Base-by-base conservation (phyloP, 2,113 vertebrate species). In the Heterocephalus glaber region DNA sequence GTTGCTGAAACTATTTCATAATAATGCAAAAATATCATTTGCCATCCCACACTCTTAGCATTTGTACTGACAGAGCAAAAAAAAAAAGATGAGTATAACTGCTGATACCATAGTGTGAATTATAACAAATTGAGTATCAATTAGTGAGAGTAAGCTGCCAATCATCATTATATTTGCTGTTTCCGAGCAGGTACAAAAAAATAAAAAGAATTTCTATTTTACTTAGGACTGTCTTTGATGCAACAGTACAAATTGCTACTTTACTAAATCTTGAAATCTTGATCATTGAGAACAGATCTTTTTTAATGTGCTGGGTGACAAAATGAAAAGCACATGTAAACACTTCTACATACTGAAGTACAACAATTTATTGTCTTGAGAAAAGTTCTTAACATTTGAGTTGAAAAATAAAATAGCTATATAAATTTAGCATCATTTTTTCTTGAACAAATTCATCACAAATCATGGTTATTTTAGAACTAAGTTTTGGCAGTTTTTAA, bases 201-300 rank as follows among this genome's bases (percentile, higher is more conserved):
- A 56, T 12, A 68, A 94, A 95, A 79, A 65, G 19, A 92, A 38
- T 8, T 65, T 17, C 10, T 82, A 35, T 80, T 94, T 83, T 16
- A 63, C 2, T 77, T 80, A 77, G 47, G 17, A 84, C 52, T 83
- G 7, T 49, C 82, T 6, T 86, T 74, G 68, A 83, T 61, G 61
- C 77, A 86, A 17, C 24, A 83, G 14, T 58, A 54, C 38, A 92
- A 77, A 82, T 20, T n/a, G 24, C 80, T 93, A n/a, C 88, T 83
- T 96, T 89, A 83, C n/a, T n/a, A n/a, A n/a, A n/a, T n/a, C n/a
- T n/a, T 80, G 91, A 89, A 94, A 74, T 56, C 58, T 89, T 86
- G 13, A 56, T 4, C 4, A 38, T 5, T 52, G 26, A 30, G 7
- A 61, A 70, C 19, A 90, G 58, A 65, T 52, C 2, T 80, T 52